phyloP scores from a whole-genome alignment of 2,113 vertebrate species.

The Chaenogobius annularis region DNA sequence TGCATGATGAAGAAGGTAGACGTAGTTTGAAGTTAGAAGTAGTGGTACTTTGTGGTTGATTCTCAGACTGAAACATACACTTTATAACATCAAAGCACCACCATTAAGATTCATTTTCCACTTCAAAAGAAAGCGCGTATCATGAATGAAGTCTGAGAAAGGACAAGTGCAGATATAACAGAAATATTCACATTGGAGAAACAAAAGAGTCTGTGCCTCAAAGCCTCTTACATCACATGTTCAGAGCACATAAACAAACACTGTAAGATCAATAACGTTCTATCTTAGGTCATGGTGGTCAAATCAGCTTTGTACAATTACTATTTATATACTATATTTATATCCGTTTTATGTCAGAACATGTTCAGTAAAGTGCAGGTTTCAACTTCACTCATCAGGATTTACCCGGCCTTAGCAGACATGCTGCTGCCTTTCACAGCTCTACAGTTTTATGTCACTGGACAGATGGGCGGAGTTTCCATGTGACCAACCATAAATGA shows the following conservation, averaged over 20 bases:
- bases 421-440: background rate
- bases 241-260: no score
- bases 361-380: background rate
- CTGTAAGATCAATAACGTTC: background rate
- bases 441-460: background rate
- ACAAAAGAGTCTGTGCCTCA: background rate
- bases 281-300: background rate
- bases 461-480: constrained; percentile 6
- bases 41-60: constrained; percentile 9
- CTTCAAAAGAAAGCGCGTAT: constrained; percentile 7
- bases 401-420: background rate
- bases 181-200: background rate
- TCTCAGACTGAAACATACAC: constrained; percentile 11
- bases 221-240: background rate
- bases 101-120: constrained; percentile 21
- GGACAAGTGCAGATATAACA: constrained; percentile 26
- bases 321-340: background rate
- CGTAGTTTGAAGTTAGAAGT: background rate
- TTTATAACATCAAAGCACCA: constrained; percentile 17
- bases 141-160: constrained; percentile 21
- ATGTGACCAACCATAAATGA: background rate
- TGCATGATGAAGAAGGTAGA: background rate
- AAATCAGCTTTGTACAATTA: background rate
- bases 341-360: background rate
- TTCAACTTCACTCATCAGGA: background rate